Evolutionary conservation across 2,888 invertebrate genomes (phyloP).

Genomic region (Nycteola revayana): DNA sequence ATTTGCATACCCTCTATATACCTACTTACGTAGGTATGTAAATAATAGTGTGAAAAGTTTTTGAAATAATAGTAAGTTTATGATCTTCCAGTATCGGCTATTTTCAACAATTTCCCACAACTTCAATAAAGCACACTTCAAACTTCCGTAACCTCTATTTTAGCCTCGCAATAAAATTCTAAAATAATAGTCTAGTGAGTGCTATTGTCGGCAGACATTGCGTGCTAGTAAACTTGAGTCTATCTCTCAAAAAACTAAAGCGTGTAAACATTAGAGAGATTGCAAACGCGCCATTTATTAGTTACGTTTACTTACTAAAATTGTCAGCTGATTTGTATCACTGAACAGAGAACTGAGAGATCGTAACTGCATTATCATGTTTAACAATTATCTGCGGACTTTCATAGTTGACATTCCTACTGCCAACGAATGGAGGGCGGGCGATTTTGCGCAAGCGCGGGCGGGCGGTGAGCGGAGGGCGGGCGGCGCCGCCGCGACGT

Average conservation of each 20-base stretch:
- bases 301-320: too few species aligned
- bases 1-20: slow-evolving; percentile 7
- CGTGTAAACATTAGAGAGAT: slow-evolving; percentile 21
- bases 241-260: slow-evolving; percentile 19
- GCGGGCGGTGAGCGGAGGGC: slow-evolving; percentile 32
- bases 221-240: slow-evolving; percentile 32
- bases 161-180: slow-evolving; percentile 27
- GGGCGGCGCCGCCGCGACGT: slow-evolving; percentile 62
- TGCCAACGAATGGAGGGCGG: slow-evolving; percentile 37
- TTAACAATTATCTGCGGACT: slow-evolving; percentile 17
- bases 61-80: slow-evolving; percentile 20
- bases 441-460: slow-evolving; percentile 65
- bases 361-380: slow-evolving; percentile 15
- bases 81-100: slow-evolving; percentile 13
- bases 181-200: slow-evolving; percentile 24
- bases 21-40: too few species aligned
- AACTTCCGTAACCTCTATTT: slow-evolving; percentile 32
- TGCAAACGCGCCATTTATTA: background rate
- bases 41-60: slow-evolving; percentile 12
- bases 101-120: slow-evolving; percentile 14
- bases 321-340: too few species aligned
- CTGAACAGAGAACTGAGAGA: slow-evolving; percentile 1
- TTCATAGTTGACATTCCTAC: slow-evolving; percentile 26
- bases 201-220: slow-evolving; percentile 29
- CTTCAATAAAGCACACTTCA: slow-evolving; percentile 18